Evolutionary conservation across 64 coral and sea anemone species (phyloP), one percentile per base, ranked within the genome.

Genomic region (Stichodactyla mertensii): DNA sequence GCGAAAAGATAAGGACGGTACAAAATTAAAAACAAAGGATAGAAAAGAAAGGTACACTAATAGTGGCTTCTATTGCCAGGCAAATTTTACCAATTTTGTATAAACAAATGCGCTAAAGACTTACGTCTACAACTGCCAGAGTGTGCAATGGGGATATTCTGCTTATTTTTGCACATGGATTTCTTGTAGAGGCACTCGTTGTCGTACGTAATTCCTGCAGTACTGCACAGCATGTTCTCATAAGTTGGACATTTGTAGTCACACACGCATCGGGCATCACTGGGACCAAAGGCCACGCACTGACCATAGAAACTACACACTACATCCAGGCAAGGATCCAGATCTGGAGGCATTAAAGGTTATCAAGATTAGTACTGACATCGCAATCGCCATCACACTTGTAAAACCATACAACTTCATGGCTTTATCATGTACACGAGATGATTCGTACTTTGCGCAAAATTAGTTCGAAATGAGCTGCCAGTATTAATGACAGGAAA

Each of bases 121-220:
- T 80, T 85, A 93, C 91, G 87, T 86, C 87, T 86, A 82, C 91
- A 93, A 55, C 87, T 88, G 4, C 91, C 91, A 1, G 91, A 61
- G 59, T 93, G 92, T 28, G 92, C 82, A 83, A 93, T 86, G 19
- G 70, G 87, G 6, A 83, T 18, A 62, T 93, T 84, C 55, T 89
- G 78, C 24, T 84, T 85, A 15, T 20, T 16, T 82, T 71, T 52
- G 77, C 92, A 93, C 5, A 93, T 89, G 16, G 60, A 71, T 71
- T 86, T 93, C 71, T 77, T 78, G 52, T 89, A 93, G 51, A 86
- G 87, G n/a, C 92, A 93, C 62, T 86, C 78, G 31, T 89, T 89
- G 59, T 79, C 15, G 20, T 89, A 93, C 24, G 92, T 89, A 9
- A 87, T 36, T n/a, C 92, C 92, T 19, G 82, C 79, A 20, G 88